phyloP scores from a whole-genome alignment of 1,140 invertebrate species.

The Drosophila gunungcola region DNA sequence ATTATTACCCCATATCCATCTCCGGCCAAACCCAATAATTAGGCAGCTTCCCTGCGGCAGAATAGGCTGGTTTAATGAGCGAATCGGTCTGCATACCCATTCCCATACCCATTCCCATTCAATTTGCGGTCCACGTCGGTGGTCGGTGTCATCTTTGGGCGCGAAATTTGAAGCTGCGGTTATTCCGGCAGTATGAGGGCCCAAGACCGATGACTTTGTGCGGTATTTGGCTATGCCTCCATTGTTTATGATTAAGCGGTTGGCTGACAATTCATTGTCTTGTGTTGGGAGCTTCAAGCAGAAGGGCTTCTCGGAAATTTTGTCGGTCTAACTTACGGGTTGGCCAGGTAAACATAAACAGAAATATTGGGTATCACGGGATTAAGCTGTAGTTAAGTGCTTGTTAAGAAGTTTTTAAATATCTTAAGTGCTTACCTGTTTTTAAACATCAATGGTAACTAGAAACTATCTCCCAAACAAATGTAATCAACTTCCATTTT shows the following conservation, averaged over 20 bases:
- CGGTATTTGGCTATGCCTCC: not conserved
- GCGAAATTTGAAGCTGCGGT: not conserved
- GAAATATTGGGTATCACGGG: no score
- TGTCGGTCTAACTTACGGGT: not conserved
- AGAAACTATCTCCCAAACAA: no score
- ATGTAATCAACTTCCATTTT: no score
- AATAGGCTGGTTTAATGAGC: not conserved
- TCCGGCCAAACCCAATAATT: not conserved
- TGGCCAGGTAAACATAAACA: no score
- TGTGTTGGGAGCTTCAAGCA: no score
- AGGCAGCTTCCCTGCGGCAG: not conserved
- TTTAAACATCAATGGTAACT: no score
- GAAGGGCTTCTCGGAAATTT: not conserved
- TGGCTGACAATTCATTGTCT: no score
- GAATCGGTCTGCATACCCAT: not conserved
- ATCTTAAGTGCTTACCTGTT: no score
- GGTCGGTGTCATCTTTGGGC: conserved; percentile 2
- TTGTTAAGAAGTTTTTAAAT: no score
- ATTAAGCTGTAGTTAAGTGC: no score
- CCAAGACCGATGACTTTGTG: not conserved
- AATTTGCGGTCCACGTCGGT: conserved; percentile 1
- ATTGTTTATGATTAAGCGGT: not conserved
- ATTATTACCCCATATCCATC: not conserved
- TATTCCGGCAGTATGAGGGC: not conserved
- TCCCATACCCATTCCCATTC: no score